Evolutionary conservation across 2,113 vertebrate species (phyloP), one percentile per base, ranked within the genome.

Genomic region (Talpa occidentalis): DNA sequence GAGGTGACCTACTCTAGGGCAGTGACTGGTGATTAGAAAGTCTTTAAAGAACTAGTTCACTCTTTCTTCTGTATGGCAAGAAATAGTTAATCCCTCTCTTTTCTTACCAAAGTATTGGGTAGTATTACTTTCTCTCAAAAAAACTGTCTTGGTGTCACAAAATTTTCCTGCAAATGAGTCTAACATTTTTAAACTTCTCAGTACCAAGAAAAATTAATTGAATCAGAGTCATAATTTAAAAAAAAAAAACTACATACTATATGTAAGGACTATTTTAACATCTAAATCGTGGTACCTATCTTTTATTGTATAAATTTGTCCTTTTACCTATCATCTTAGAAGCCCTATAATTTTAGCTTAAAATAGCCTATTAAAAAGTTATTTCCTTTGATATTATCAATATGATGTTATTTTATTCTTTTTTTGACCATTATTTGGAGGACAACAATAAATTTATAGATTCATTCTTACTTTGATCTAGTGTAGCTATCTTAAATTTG

Each of bases 371-470:
- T 76, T 64, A 86, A 88, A 97, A 93, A 95, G 81, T 84, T 2
- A 81, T 94, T 97, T 97, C 80, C 42, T 93, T 91, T 85, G 73
- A 80, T 86, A 86, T 14, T 7, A 0, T 88, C 73, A 54, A 30
- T 97, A 86, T 95, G 95, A 97, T 96, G 90, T 82, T 94, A 60
- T 94, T 90, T 94, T 86, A 77, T 15, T 83, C 52, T 66, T 78
- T 89, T 96, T 97, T 90, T 77, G 56, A 88, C 80, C 89, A 54
- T 47, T 64, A 42, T 91, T 90, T 69, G 70, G 76, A 95, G 72
- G 67, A 93, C 26, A 96, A 76, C 87, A 88, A 87, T 94, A 91
- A 95, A 96, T 72, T 69, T 95, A 37, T 94, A 91, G 85, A 84
- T 96, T 96, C 90, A 62, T 3, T 79, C 42, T 96, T 56, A 44